Conservation (phyloP, 2,888 invertebrate species). For the Coleophora deauratella region DNA sequence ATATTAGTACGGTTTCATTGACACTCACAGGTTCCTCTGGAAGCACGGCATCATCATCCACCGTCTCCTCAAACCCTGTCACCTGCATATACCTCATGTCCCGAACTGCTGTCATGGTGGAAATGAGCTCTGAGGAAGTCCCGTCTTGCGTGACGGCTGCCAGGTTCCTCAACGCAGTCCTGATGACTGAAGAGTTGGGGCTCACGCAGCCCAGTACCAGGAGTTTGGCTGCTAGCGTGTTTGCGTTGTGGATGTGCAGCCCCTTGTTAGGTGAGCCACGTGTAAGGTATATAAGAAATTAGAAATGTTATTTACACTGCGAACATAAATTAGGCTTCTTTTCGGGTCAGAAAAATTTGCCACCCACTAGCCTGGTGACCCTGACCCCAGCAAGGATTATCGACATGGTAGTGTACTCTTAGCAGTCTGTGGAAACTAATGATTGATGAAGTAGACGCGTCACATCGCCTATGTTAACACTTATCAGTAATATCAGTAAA, state of each 20-base stretch:
- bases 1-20: no score
- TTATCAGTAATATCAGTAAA: no score
- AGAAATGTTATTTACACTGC: no score
- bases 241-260: constrained; percentile 96
- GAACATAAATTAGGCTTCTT: no score
- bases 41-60: constrained; percentile 60
- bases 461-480: no score
- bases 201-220: constrained; percentile 82
- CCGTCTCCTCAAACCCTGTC: constrained; percentile 70
- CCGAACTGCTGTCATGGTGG: constrained; percentile 85
- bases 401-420: no score
- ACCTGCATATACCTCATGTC: constrained; percentile 88
- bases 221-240: constrained; percentile 85
- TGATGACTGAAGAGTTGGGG: constrained; percentile 80
- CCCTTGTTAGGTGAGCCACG: constrained; percentile 81
- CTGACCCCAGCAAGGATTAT: no score
- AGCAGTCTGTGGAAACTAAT: no score
- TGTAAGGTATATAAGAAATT: neutral
- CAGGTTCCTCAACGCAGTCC: constrained; percentile 51
- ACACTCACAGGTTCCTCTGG: constrained; percentile 50
- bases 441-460: no score
- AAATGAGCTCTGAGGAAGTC: constrained; percentile 75
- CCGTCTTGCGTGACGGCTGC: constrained; percentile 52
- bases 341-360: no score
- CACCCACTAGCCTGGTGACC: no score